Conservation (phyloP, 2,888 invertebrate genomes). For the Nudaria mundana region DNA sequence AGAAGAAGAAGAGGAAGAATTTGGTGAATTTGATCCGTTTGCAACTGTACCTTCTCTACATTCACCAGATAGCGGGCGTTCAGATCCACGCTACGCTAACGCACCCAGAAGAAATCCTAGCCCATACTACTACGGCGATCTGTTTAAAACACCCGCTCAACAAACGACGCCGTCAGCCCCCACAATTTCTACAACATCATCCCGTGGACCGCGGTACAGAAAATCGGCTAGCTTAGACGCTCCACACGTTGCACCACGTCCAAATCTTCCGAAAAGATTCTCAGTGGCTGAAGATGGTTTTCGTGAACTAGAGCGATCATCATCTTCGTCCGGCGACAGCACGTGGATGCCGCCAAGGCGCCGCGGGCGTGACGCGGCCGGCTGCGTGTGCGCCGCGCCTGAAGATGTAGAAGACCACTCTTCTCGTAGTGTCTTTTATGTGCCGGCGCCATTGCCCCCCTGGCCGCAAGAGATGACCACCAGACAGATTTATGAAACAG, state of each 20-base stretch:
- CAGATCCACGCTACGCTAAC: conserved; percentile 79
- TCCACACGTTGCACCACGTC: conserved; percentile 84
- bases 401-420: conserved; percentile 85
- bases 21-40: conserved; percentile 75
- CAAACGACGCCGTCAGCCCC: conserved; percentile 74
- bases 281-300: conserved; percentile 87
- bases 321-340: conserved; percentile 80
- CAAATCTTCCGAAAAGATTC: conserved; percentile 84
- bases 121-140: conserved; percentile 91
- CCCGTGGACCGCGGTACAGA: conserved; percentile 82
- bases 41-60: conserved; percentile 82
- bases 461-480: conserved; percentile 82
- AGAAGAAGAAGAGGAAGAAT: conserved; percentile 82
- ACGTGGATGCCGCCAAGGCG: conserved; percentile 88
- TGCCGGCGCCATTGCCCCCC: conserved; percentile 85
- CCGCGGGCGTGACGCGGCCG: conserved; percentile 83
- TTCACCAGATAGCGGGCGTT: conserved; percentile 86
- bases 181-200: conserved; percentile 65
- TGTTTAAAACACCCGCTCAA: conserved; percentile 80
- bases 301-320: conserved; percentile 77
- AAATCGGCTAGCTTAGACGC: conserved; percentile 89
- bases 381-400: conserved; percentile 87
- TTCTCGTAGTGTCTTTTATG: conserved; percentile 85
- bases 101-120: conserved; percentile 86
- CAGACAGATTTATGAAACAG: conserved; percentile 93